Evolutionary conservation across 2,888 invertebrate genomes (phyloP), one percentile per base, ranked within the genome.

Genomic region (Plagodis dolabraria): DNA sequence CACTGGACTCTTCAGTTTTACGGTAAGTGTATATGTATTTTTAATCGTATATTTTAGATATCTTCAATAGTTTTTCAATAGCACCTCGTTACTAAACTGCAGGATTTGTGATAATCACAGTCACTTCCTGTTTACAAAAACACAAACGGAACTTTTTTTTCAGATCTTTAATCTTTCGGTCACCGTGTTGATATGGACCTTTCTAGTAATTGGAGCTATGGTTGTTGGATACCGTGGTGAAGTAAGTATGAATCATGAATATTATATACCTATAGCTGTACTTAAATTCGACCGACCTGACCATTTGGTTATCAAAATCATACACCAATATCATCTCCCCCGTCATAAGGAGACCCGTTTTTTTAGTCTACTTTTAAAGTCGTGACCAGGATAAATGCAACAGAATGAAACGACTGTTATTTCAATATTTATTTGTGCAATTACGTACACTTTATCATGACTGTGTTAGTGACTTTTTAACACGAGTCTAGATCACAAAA

Each of bases 161-260:
- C 63, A 82, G 82, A 64, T 80, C 2, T 63, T 82, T 6, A 75
- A 68, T 36, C 49, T 76, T 40, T 62, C 71, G 7, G 48, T 69
- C 0, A 72, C 70, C 4, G 47, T 67, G n/a, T 69, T 76, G 43
- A 42, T 74, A 33, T 80, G 79, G 79, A 69, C 69, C 12, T 72
- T 77, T 33, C 40, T 77, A 8, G 65, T 68, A 11, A 74, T 80
- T 33, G 74, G 70, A 0, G 62, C 63, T 40, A 51, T 75, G 9
- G 64, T 76, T 40, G 58, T 71, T 9, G 78, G 78, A 53, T 9
- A 64, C 0, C 61, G 64, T 45, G 64, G 50, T 1, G 64, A 69
- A 60, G 82, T 80, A 68, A 53, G 71, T 68, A 10, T 6, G 0
- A 38, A 9, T 9, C 38, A 8, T 8, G 7, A 8, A 38, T 38